These are phyloP conservation scores for Onychomys torridus DNA, from an alignment of 2,797 vertebrate species.

Conservation along the genomic window DNA sequence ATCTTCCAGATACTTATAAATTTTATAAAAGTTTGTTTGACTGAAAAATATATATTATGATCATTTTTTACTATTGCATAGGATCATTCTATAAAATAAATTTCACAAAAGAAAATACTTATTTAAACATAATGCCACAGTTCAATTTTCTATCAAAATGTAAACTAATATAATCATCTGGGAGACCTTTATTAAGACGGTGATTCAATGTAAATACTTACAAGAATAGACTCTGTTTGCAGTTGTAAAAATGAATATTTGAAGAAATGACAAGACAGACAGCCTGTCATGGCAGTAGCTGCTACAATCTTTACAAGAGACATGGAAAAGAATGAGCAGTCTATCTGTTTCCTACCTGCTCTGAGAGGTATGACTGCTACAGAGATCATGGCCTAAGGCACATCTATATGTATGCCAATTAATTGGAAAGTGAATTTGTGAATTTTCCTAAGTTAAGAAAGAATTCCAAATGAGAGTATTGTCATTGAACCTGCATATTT, in stretches of 20 bases:
- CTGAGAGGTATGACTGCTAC: slow-evolving; percentile 4
- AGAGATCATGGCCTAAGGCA: slow-evolving; percentile 58
- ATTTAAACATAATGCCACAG: neutral
- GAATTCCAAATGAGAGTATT: slow-evolving; percentile 37
- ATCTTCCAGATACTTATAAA: neutral
- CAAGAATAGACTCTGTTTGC: slow-evolving; percentile 50
- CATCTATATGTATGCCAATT: slow-evolving; percentile 3
- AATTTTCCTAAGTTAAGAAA: slow-evolving; percentile 56
- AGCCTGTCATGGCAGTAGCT: slow-evolving; percentile 43
- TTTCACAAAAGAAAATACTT: neutral
- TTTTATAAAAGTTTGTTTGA: neutral
- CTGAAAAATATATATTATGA: neutral
- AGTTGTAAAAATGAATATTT: slow-evolving; percentile 38
- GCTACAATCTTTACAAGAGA: slow-evolving; percentile 6
- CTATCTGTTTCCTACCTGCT: slow-evolving; percentile 51
- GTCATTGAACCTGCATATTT: neutral
- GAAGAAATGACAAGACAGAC: slow-evolving; percentile 60
- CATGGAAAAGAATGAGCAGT: neutral
- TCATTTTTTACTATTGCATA: neutral
- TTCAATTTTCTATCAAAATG: neutral
- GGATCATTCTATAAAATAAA: neutral
- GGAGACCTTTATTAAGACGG: slow-evolving; percentile 10
- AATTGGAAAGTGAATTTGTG: slow-evolving; percentile 61
- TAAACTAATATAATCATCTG: slow-evolving; percentile 21
- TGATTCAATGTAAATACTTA: slow-evolving; percentile 57